Conservation (phyloP, 2,113 vertebrate genomes). For the Mirounga angustirostris region DNA sequence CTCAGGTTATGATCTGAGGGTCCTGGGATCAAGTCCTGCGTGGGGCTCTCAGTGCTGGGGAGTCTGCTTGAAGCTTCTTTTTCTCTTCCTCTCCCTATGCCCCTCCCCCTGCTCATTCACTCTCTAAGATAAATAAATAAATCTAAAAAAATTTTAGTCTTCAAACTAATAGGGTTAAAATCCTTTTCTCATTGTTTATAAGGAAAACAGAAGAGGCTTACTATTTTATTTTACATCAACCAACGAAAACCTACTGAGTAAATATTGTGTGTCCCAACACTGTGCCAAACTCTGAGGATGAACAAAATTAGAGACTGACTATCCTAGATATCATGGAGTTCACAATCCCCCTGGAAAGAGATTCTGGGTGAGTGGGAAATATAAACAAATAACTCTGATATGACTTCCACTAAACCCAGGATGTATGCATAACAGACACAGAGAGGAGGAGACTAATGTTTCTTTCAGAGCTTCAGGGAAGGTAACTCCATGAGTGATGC, state of each 20-base stretch:
- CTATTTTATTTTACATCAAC: slow-evolving; percentile 56
- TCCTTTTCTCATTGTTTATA: background rate
- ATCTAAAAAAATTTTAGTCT: background rate
- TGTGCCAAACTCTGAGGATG: background rate
- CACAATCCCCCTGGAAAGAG: background rate
- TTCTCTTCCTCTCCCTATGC: background rate
- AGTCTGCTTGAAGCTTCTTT: background rate
- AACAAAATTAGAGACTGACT: slow-evolving; percentile 42
- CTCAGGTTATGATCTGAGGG: background rate
- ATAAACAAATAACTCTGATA: slow-evolving; percentile 27
- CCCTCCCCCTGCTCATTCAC: too few relatives aligned
- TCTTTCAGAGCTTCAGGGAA: slow-evolving; percentile 12
- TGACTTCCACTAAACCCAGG: background rate
- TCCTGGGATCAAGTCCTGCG: background rate
- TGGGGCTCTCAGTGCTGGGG: background rate
- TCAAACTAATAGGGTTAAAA: slow-evolving; percentile 31
- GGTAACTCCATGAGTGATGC: background rate
- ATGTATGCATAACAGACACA: background rate
- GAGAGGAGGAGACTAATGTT: background rate
- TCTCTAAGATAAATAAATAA: background rate
- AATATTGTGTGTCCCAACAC: background rate
- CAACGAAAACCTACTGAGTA: slow-evolving; percentile 25
- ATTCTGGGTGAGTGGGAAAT: background rate
- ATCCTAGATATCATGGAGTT: background rate
- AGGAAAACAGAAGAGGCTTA: slow-evolving; percentile 9